These are phyloP conservation scores for Coracopsis vasa DNA, from an alignment of 2,113 vertebrate species.

Conservation along the genomic window DNA sequence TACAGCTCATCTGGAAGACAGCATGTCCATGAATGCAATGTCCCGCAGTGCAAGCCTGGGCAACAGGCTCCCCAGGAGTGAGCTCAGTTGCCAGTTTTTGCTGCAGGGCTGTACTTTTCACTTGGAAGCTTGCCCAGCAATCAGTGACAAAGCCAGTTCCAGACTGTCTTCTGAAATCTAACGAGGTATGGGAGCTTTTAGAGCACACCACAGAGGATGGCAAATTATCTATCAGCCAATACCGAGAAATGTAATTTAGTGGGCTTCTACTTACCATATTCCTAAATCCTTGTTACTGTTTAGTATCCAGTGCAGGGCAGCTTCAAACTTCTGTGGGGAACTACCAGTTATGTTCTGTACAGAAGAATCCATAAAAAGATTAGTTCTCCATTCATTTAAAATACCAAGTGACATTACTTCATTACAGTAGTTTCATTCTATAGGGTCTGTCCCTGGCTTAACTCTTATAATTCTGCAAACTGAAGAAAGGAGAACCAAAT, in stretches of 20 bases:
- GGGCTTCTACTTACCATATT: slow-evolving; percentile 66
- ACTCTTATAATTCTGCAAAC: not conserved
- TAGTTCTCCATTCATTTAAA: slow-evolving; percentile 6
- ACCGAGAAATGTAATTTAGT: not conserved
- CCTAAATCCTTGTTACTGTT: slow-evolving; percentile 78
- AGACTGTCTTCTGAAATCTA: not conserved
- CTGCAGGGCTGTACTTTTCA: not conserved
- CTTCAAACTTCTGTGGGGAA: slow-evolving; percentile 67
- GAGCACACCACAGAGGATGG: not conserved
- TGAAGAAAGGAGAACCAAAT: not conserved
- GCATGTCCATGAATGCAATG: not conserved
- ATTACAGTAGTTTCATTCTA: not conserved
- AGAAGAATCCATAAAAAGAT: slow-evolving; percentile 11
- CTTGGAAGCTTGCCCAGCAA: not conserved
- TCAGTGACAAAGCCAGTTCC: not conserved
- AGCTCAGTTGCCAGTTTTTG: not conserved
- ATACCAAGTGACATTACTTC: not conserved
- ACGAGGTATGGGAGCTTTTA: not conserved
- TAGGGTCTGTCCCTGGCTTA: not conserved
- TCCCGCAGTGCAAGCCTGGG: not conserved
- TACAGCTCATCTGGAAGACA: not conserved
- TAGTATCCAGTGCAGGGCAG: slow-evolving; percentile 76
- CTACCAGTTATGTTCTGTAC: slow-evolving; percentile 73
- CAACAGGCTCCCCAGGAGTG: not conserved
- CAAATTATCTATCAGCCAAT: not conserved